Percentiles rank a stretch among this genome's conserved stretches.
These are phyloP conservation scores for Volucella inflata DNA, from an alignment of 2,888 invertebrate species.

Conservation along the genomic window DNA sequence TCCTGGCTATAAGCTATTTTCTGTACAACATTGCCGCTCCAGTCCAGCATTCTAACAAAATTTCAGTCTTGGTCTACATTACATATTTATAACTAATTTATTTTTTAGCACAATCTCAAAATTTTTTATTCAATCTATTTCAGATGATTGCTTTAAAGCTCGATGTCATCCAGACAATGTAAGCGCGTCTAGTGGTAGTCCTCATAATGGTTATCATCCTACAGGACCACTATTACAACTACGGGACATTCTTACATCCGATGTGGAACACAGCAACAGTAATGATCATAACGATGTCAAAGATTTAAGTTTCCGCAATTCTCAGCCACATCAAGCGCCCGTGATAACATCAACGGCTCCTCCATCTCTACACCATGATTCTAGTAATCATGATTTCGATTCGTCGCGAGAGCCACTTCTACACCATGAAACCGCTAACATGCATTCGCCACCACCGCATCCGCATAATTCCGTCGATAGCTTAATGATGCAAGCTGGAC, in stretches of 20 bases:
- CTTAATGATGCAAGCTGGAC: conserved; percentile 78
- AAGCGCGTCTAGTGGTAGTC: conserved; percentile 86
- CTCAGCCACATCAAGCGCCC: conserved; percentile 83
- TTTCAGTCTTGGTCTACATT: neutral
- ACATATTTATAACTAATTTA: neutral
- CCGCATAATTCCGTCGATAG: conserved; percentile 80
- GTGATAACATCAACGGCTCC: conserved; percentile 83
- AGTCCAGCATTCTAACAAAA: too few relatives aligned
- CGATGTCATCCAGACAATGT: conserved; percentile 84
- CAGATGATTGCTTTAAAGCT: conserved; percentile 82
- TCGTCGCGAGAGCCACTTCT: conserved; percentile 81
- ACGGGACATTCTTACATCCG: conserved; percentile 83
- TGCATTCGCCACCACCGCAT: conserved; percentile 81
- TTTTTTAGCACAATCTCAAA: neutral
- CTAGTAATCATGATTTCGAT: conserved; percentile 83
- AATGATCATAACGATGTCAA: conserved; percentile 84
- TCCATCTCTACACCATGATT: conserved; percentile 81
- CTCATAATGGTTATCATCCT: conserved; percentile 82
- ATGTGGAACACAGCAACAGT: conserved; percentile 83
- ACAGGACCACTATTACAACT: conserved; percentile 83
- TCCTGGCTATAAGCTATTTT: too few relatives aligned
- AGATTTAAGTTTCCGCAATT: conserved; percentile 83
- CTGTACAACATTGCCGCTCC: too few relatives aligned
- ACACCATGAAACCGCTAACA: conserved; percentile 82
- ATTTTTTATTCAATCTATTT: conserved; percentile 27